Percentiles rank a stretch among this genome's conserved stretches.
Evolutionary conservation across 2,888 invertebrate species (phyloP).

Genomic region (Parnassius smintheus): DNA sequence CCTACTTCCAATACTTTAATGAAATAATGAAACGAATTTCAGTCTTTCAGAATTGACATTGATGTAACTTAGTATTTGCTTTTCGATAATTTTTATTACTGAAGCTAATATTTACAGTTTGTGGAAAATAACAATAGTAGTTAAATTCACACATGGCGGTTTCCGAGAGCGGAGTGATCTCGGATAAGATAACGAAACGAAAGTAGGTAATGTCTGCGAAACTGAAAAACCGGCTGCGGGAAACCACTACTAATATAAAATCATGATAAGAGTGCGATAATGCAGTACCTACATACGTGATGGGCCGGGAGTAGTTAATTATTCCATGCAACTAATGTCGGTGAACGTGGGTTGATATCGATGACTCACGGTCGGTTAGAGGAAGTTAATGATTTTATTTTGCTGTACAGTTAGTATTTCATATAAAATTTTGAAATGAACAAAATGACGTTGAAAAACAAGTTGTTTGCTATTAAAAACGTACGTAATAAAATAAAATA

Average conservation of each 20-base stretch:
- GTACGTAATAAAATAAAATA: no score
- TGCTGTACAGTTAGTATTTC: no score
- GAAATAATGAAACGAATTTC: no score
- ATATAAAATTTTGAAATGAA: no score
- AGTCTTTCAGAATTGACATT: not conserved
- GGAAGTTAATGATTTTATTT: not conserved
- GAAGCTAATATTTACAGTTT: not conserved
- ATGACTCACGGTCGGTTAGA: not conserved
- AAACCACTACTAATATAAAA: not conserved
- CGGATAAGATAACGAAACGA: conserved; percentile 14
- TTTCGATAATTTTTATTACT: not conserved
- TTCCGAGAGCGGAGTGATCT: conserved; percentile 1
- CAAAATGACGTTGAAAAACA: no score
- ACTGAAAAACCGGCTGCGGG: conserved; percentile 1
- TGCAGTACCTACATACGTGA: not conserved
- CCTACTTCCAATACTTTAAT: no score
- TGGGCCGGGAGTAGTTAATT: not conserved
- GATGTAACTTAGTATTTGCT: not conserved
- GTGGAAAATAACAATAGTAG: not conserved
- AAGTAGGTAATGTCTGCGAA: conserved; percentile 1
- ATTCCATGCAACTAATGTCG: not conserved
- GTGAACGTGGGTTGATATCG: not conserved
- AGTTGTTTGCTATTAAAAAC: no score
- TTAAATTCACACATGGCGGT: not conserved
- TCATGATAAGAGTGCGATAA: not conserved